Conservation (phyloP, 35 echinoderm and acorn worm species). For the Chiridota heheva region DNA sequence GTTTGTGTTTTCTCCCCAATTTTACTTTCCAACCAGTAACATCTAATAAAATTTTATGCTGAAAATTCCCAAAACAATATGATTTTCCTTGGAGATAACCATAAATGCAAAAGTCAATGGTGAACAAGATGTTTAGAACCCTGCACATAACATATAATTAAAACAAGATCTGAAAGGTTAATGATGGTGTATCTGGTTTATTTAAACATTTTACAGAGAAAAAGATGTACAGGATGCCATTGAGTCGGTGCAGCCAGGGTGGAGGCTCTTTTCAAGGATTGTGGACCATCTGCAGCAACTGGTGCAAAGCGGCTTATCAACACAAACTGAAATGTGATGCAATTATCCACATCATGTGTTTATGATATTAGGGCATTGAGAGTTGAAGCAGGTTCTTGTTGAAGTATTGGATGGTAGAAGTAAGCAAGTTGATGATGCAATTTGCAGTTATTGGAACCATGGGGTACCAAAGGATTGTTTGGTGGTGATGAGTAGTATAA, state of each 20-base stretch:
- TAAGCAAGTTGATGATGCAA: not conserved
- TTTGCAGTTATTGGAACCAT: not conserved
- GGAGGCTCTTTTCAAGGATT: slow-evolving; percentile 53
- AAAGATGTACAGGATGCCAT: slow-evolving; percentile 36
- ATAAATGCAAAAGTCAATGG: too few relatives aligned
- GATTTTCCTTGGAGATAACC: too few relatives aligned
- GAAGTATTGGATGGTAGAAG: not conserved
- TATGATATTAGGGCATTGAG: not conserved
- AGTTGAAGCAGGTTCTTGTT: not conserved
- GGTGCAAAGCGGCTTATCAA: not conserved
- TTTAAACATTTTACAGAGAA: slow-evolving; percentile 72
- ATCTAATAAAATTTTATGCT: too few relatives aligned
- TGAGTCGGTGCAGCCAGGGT: slow-evolving; percentile 49
- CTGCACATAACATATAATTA: too few relatives aligned
- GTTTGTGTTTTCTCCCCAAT: too few relatives aligned
- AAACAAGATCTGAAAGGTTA: too few relatives aligned
- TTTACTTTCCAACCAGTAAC: too few relatives aligned
- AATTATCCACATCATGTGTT: not conserved
- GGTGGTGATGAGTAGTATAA: too few relatives aligned
- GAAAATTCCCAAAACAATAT: too few relatives aligned
- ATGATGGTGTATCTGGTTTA: too few relatives aligned
- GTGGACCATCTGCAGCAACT: slow-evolving; percentile 42
- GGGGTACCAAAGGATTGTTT: not conserved
- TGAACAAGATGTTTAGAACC: too few relatives aligned
- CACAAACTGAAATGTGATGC: not conserved